Percentiles rank a stretch among this genome's conserved stretches.
phyloP scores from a whole-genome alignment of 2,797 vertebrate genomes.

The Melanotaenia pygmaea region DNA sequence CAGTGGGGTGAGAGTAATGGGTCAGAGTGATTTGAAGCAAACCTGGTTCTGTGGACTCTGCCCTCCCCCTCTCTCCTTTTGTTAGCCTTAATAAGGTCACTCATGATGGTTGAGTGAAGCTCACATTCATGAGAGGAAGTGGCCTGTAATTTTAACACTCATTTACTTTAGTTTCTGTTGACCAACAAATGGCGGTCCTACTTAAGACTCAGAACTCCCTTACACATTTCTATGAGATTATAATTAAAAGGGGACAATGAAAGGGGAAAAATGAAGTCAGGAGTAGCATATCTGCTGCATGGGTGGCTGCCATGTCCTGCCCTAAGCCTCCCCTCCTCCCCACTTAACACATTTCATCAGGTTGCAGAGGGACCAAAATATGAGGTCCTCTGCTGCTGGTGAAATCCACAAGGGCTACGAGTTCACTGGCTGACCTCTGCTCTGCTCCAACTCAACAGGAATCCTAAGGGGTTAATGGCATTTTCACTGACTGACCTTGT shows the following conservation, averaged over 20 bases:
- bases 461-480: conserved; percentile 67
- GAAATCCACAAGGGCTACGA: conserved; percentile 37
- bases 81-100: conserved; percentile 77
- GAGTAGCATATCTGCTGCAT: conserved; percentile 52
- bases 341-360: conserved; percentile 73
- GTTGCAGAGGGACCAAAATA: conserved; percentile 60
- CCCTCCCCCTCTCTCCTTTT: conserved; percentile 30
- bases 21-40: conserved; percentile 41
- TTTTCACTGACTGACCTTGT: conserved; percentile 73
- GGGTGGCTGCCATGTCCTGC: conserved; percentile 59
- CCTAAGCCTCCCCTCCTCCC: conserved; percentile 37
- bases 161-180: conserved; percentile 71
- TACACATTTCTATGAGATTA: conserved; percentile 61
- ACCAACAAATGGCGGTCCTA: conserved; percentile 72
- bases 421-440: conserved; percentile 73
- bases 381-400: conserved; percentile 62
- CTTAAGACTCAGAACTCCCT: conserved; percentile 49
- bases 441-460: conserved; percentile 54
- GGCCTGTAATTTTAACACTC: conserved; percentile 78
- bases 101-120: conserved; percentile 70
- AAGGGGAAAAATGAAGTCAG: conserved; percentile 59
- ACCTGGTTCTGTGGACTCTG: conserved; percentile 34
- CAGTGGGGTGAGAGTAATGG: conserved; percentile 34
- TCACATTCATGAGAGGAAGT: conserved; percentile 77
- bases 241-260: conserved; percentile 65